These are phyloP conservation scores for Drosophila jambulina DNA, from an alignment of 1,140 invertebrate species.

Conservation along the genomic window DNA sequence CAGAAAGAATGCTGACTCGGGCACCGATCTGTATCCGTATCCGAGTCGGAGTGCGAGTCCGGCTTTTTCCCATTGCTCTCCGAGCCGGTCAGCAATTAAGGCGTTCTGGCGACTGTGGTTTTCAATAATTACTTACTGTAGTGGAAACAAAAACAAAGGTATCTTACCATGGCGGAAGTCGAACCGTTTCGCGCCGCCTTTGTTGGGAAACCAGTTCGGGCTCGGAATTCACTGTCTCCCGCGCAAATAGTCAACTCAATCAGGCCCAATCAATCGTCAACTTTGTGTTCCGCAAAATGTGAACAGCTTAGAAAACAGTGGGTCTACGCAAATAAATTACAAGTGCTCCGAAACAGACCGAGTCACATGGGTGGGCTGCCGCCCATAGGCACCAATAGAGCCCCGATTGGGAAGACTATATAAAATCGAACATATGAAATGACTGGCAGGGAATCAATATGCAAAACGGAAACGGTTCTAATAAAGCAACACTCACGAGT, in stretches of 20 bases:
- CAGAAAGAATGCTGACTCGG: conserved; percentile 40
- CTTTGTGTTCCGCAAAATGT: conserved; percentile 73
- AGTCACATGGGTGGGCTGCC: conserved; percentile 37
- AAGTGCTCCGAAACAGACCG: conserved; percentile 60
- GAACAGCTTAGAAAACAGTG: conserved; percentile 57
- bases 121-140: conserved; percentile 41
- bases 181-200: conserved; percentile 35
- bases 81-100: conserved; percentile 30
- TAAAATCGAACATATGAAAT: conserved; percentile 16
- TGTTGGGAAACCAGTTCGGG: conserved; percentile 69
- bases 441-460: conserved; percentile 51
- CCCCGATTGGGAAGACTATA: conserved; percentile 29
- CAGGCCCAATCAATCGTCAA: conserved; percentile 76
- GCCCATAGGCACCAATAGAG: conserved; percentile 8
- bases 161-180: conserved; percentile 69
- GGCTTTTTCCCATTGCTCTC: conserved; percentile 19
- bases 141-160: conserved; percentile 40
- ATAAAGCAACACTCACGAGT: conserved; percentile 30
- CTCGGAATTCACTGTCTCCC: conserved; percentile 59
- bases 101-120: conserved; percentile 44
- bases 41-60: conserved; percentile 9
- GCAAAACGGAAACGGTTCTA: conserved; percentile 65
- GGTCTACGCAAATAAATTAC: conserved; percentile 67
- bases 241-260: conserved; percentile 66
- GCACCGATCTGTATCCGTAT: not conserved